Percentiles rank a stretch among this genome's conserved stretches.
phyloP scores from a whole-genome alignment of 1,140 invertebrate species.

The Lamellibrachia luymesi region DNA sequence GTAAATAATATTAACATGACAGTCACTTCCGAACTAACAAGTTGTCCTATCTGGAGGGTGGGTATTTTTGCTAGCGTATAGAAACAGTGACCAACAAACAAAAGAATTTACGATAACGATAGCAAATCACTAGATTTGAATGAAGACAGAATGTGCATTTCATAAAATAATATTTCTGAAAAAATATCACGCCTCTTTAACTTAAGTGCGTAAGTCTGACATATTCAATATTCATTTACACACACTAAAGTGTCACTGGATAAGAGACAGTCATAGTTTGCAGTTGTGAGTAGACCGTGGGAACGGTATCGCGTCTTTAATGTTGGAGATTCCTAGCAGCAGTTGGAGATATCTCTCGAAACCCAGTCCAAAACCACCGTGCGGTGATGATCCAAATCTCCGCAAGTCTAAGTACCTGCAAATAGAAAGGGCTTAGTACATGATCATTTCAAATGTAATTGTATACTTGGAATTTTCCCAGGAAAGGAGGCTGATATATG shows the following conservation, averaged over 20 bases:
- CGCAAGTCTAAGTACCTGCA: constrained; percentile 82
- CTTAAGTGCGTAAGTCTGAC: neutral
- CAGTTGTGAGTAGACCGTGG: constrained; percentile 66
- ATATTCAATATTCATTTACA: neutral
- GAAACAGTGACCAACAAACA: too few species aligned
- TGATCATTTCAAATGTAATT: neutral
- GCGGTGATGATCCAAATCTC: constrained; percentile 82
- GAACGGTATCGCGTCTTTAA: constrained; percentile 93
- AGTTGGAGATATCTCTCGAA: constrained; percentile 89
- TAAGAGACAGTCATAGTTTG: constrained; percentile 20
- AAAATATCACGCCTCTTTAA: neutral
- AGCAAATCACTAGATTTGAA: too few species aligned
- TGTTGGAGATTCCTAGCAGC: constrained; percentile 77
- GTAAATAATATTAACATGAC: too few species aligned
- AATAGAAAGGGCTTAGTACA: constrained; percentile 20
- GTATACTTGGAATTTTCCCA: too few species aligned
- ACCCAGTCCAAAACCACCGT: constrained; percentile 92
- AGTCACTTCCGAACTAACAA: too few species aligned
- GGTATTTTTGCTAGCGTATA: too few species aligned
- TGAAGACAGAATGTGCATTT: too few species aligned
- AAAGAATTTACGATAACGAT: too few species aligned
- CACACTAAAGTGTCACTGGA: neutral
- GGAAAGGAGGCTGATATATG: too few species aligned
- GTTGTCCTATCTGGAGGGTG: too few species aligned
- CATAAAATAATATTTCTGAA: neutral